Base-by-base conservation (phyloP, 2,888 invertebrate genomes). In the Cyclophora punctaria region DNA sequence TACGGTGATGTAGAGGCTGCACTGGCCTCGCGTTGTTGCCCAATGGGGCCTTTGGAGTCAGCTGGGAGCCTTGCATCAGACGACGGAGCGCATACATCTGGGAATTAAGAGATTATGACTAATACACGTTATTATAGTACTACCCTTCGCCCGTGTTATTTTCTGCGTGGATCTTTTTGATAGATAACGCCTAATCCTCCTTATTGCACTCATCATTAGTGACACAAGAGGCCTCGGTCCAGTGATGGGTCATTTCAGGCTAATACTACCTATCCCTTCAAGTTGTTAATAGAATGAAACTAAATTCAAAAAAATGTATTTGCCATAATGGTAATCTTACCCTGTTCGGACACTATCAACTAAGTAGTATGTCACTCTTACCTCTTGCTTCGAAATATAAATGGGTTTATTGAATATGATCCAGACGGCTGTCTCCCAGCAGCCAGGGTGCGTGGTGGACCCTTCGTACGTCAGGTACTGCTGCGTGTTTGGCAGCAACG, bases 341-440 rank as follows among this genome's bases (percentile, higher is more conserved):
- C 20, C 20, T 20, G 20, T 20, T 20, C 1, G 20, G 20, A 2
- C 2, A 20, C 20, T 20, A 20, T 20, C 20, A 20, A 20, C 20
- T 20, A 20, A 20, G 2, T 20, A 20, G 20, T 2, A 1, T 20
- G 34, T 48, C 34, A 48, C 44, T 56, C 90, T 82, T 85, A 98
- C 98, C 94, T 98, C 98, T 81, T 96, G 95, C 75, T 94, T 94
- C 63, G 97, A 96, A 77, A 99, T 96, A 90, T 98, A 98, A 77
- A 98, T 96, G 58, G 98, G 98, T 83, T 97, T 98, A 89, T 99
- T 99, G 83, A 98, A 93, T 71, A 99, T 96, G 73, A 99, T 93
- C 99, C 99, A 99, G 53, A 98, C 97, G 42, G 98, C 97, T n/a
- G 98, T 98, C 87, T 99, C 99, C 95, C 98, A 97, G 85, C 99